These are phyloP conservation scores for Ceratotherium simum DNA, from an alignment of 2,113 vertebrate genomes.

Conservation along the genomic window DNA sequence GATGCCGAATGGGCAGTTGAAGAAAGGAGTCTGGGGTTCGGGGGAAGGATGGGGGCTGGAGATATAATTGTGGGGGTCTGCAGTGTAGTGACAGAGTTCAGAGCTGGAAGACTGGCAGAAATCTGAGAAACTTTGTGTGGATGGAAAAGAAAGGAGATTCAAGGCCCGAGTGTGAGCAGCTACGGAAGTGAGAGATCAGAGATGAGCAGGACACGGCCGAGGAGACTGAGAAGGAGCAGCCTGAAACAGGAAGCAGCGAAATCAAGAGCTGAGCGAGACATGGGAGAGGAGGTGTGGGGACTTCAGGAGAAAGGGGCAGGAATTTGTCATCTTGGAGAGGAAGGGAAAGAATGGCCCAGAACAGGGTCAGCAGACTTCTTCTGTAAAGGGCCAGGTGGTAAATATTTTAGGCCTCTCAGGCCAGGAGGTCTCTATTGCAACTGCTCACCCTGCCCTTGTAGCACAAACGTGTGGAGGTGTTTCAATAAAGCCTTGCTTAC, in stretches of 20 bases:
- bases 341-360: rapidly evolving
- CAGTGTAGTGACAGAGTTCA: neutral
- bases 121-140: rapidly evolving
- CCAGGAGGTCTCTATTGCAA: neutral
- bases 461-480: neutral
- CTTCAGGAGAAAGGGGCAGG: neutral
- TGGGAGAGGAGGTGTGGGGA: neutral
- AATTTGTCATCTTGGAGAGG: too few relatives aligned
- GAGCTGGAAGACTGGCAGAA: neutral
- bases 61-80: rapidly evolving
- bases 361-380: rapidly evolving
- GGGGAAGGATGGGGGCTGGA: neutral
- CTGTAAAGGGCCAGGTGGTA: rapidly evolving
- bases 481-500: neutral
- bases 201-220: neutral
- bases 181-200: neutral
- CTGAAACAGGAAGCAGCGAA: neutral
- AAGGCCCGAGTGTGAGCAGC: neutral
- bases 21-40: neutral
- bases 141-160: neutral
- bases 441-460: rapidly evolving
- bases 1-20: rapidly evolving
- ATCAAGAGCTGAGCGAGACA: neutral
- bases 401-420: neutral
- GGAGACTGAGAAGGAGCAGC: neutral